phyloP scores from a whole-genome alignment of 2,797 vertebrate species.

The Sphenodon punctatus region DNA sequence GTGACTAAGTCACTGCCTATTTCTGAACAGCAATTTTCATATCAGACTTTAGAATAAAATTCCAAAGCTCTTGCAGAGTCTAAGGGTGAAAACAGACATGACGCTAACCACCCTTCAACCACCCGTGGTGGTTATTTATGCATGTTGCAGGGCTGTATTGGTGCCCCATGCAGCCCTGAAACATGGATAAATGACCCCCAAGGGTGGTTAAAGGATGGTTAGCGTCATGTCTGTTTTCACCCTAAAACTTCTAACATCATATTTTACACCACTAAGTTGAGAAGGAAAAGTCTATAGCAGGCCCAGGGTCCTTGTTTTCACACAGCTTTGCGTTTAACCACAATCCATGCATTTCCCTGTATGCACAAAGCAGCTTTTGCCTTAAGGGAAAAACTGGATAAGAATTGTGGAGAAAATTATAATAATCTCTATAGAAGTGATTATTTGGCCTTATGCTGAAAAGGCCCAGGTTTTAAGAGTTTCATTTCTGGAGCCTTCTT shows the following conservation, averaged over 20 bases:
- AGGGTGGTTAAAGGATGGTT: too few relatives aligned
- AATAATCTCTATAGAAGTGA: background rate
- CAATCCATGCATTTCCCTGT: background rate
- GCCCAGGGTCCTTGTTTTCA: constrained; percentile 30
- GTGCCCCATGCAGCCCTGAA: too few relatives aligned
- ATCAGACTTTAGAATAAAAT: background rate
- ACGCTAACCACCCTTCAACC: too few relatives aligned
- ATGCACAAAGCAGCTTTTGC: constrained; percentile 1
- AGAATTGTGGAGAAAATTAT: background rate
- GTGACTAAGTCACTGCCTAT: background rate
- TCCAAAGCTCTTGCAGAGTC: background rate
- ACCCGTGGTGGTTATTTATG: too few relatives aligned
- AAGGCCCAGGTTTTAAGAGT: background rate
- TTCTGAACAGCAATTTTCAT: constrained; percentile 1
- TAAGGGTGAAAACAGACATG: too few relatives aligned
- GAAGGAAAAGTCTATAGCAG: background rate
- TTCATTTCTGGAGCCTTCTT: background rate
- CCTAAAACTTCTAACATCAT: background rate
- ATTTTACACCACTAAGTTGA: background rate
- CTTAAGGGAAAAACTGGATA: constrained; percentile 6
- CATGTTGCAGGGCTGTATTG: too few relatives aligned
- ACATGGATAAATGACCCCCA: too few relatives aligned
- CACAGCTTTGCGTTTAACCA: background rate
- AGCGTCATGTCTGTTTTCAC: too few relatives aligned
- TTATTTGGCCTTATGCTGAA: background rate